phyloP scores from a whole-genome alignment of 1,140 invertebrate species.

The Latrodectus geometricus region DNA sequence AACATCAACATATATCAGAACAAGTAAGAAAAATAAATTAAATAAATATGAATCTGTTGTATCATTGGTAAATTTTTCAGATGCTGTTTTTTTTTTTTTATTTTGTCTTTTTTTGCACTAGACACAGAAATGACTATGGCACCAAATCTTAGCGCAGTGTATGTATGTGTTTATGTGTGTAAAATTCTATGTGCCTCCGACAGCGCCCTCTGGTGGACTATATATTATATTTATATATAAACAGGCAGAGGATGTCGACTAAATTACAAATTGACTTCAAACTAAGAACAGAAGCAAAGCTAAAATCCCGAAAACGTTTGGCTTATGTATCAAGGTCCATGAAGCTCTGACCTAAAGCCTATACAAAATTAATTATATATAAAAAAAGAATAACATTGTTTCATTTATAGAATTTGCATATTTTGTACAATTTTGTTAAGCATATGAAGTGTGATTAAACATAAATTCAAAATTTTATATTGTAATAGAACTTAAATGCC shows the following conservation, averaged over 20 bases:
- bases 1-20: constrained; percentile 43
- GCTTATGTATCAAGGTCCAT: no score
- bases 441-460: no score
- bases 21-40: constrained; percentile 47
- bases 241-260: constrained; percentile 57
- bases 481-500: no score
- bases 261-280: constrained; percentile 44
- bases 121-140: constrained; percentile 54
- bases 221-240: constrained; percentile 56
- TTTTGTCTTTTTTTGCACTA: constrained; percentile 39
- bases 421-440: no score
- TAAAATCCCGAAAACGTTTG: no score
- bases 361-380: no score
- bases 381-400: no score
- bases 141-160: constrained; percentile 43
- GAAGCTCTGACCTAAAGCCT: no score
- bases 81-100: background rate
- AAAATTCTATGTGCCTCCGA: constrained; percentile 52
- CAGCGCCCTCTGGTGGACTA: constrained; percentile 50
- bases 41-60: constrained; percentile 39
- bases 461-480: no score
- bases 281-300: constrained; percentile 48
- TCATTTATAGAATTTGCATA: no score
- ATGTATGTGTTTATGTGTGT: constrained; percentile 43
- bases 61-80: constrained; percentile 17